A percentile compares a stretch with the other conserved stretches of the same genome.
These are phyloP conservation scores for Mugil cephalus DNA, from an alignment of 2,113 vertebrate genomes.

Conservation along the genomic window DNA sequence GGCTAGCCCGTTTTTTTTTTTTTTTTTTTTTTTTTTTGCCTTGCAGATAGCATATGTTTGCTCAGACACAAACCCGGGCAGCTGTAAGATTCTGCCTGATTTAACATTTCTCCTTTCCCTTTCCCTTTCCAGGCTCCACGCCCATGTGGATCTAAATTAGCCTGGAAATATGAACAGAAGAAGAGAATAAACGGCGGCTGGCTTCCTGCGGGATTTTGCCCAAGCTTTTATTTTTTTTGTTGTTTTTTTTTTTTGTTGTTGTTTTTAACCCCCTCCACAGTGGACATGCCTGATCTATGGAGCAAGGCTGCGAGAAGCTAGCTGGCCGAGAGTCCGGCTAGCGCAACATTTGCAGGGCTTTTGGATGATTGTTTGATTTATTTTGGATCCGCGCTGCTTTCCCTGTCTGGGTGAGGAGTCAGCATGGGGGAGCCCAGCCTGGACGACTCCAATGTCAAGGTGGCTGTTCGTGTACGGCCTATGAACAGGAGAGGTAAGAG, in stretches of 20 bases:
- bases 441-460: slow-evolving; percentile 95
- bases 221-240: slow-evolving; percentile 53
- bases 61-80: slow-evolving; percentile 43
- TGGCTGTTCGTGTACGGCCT: slow-evolving; percentile 95
- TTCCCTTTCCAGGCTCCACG: slow-evolving; percentile 43
- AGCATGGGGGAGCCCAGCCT: slow-evolving; percentile 84
- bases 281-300: slow-evolving; percentile 72
- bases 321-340: slow-evolving; percentile 60
- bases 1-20: slow-evolving; percentile 56
- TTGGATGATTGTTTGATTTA: slow-evolving; percentile 60
- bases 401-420: slow-evolving; percentile 53
- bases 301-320: slow-evolving; percentile 61
- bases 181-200: slow-evolving; percentile 50
- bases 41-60: slow-evolving; percentile 55
- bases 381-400: slow-evolving; percentile 57
- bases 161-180: slow-evolving; percentile 60
- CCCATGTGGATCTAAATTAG: slow-evolving; percentile 41
- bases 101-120: slow-evolving; percentile 29
- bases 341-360: slow-evolving; percentile 55
- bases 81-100: slow-evolving; percentile 19
- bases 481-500: slow-evolving; percentile 96
- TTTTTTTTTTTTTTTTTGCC: slow-evolving; percentile 28
- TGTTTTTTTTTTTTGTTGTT: neutral
- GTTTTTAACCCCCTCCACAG: too few species aligned
- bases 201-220: slow-evolving; percentile 61